Percentiles rank a stretch among this genome's conserved stretches.
phyloP scores from a whole-genome alignment of 53 echinoderm and acorn worm species.

The Paelopatides confundens region DNA sequence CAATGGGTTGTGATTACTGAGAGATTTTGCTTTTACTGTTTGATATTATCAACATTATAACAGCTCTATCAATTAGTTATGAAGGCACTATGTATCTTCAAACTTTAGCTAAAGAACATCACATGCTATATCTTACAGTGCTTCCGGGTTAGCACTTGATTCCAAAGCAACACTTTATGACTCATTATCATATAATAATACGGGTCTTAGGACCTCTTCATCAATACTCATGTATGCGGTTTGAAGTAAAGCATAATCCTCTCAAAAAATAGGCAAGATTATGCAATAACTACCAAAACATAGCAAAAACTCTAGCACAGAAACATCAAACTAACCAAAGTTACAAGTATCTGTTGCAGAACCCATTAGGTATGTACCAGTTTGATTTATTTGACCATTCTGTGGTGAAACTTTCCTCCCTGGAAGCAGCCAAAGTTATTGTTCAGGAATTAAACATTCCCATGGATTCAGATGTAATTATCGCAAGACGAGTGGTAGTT shows the following conservation, averaged over 20 bases:
- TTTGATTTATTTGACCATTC: constrained; percentile 9
- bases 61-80: constrained; percentile 33
- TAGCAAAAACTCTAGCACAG: too few species aligned
- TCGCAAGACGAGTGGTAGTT: too few species aligned
- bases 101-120: constrained; percentile 51
- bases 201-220: constrained; percentile 53
- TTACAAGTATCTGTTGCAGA: constrained; percentile 27
- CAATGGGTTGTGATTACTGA: too few species aligned
- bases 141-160: too few species aligned
- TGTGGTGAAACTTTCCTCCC: background rate
- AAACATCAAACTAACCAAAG: constrained; percentile 46
- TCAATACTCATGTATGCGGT: constrained; percentile 51
- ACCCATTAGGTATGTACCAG: background rate
- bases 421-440: too few species aligned
- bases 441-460: too few species aligned
- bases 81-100: too few species aligned
- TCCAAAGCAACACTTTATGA: too few species aligned
- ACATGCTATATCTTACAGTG: constrained; percentile 52
- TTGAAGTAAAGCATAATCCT: constrained; percentile 66
- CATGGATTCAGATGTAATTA: too few species aligned
- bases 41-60: constrained; percentile 59
- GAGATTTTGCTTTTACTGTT: constrained; percentile 55
- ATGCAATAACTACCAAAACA: constrained; percentile 63
- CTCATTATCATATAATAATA: too few species aligned
- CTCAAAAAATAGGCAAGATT: constrained; percentile 50